Base-by-base conservation (phyloP, 2,888 invertebrate species). In the Suillia variegata region DNA sequence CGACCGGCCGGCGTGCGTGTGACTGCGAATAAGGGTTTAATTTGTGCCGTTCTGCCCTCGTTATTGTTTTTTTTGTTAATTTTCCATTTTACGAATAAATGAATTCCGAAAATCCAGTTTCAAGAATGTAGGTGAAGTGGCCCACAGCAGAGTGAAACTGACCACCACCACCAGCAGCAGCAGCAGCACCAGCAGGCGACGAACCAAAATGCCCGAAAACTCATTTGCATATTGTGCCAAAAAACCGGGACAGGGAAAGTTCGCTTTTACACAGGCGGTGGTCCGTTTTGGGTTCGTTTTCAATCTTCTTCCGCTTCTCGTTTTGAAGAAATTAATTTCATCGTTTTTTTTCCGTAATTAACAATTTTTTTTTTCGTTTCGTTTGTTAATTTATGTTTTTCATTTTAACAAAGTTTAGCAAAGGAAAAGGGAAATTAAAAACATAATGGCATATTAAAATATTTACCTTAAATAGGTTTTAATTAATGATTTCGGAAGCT, bases 201-300 rank as follows among this genome's bases (percentile, higher is more conserved):
- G 31, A 13, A 17, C 20, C 59, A 51, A 66, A 66, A 65, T 58
- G 62, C 65, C 64, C 56, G 65, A 68, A 71, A 68, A 59, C 71
- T 76, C 66, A 76, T 76, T 76, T 76, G 71, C 78, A 76, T 78
- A 77, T 71, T 68, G 48, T 59, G 67, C 56, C n/a, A n/a, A n/a
- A n/a, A 64, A 68, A 68, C 65, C 67, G 53, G 18, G 58, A 61
- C 67, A 74, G 77, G 74, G 76, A 77, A 77, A 75, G 76, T 76
- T 70, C 21, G 24, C 24, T 45, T 45, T 5, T 20, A 45, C n/a
- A 38, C n/a, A n/a, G n/a, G n/a, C n/a, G n/a, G n/a, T n/a, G n/a
- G n/a, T n/a, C n/a, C 2, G 45, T 45, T 45, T 17, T 18, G 45
- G 45, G 17, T 45, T 45, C n/a, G n/a, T n/a, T n/a, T n/a, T n/a